Percentiles rank a stretch among this genome's conserved stretches.
These are phyloP conservation scores for Telmatochromis bifrenatus DNA, from an alignment of 2,113 vertebrate genomes.

Conservation along the genomic window DNA sequence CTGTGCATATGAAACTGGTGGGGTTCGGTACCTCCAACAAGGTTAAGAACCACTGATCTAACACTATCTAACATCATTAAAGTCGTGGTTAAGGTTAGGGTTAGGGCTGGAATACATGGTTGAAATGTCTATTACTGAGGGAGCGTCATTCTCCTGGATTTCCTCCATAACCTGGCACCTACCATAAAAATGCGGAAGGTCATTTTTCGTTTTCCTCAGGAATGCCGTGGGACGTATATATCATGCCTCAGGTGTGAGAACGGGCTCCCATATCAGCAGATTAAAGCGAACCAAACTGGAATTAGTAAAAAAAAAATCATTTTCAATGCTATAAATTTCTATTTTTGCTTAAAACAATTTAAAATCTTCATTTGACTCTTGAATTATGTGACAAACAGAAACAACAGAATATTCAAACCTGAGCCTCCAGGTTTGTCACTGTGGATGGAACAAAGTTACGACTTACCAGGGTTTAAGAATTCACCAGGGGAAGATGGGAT, in stretches of 20 bases:
- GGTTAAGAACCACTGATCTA: neutral
- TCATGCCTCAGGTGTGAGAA: neutral
- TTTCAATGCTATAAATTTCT: neutral
- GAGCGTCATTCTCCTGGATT: neutral
- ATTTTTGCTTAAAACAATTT: neutral
- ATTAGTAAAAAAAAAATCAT: neutral
- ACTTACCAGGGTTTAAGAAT: neutral
- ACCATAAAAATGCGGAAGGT: fast-evolving
- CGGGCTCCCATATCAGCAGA: neutral
- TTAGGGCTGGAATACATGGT: neutral
- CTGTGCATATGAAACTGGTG: too few species aligned
- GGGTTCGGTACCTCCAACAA: too few species aligned
- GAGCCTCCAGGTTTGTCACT: slow-evolving; percentile 8
- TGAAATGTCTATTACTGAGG: neutral
- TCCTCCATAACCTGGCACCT: neutral
- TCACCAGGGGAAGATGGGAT: slow-evolving; percentile 36
- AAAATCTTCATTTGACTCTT: neutral
- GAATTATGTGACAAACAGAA: neutral
- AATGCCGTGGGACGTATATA: neutral
- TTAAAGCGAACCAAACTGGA: fast-evolving
- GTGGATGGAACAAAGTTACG: slow-evolving; percentile 20
- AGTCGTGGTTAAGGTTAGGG: fast-evolving
- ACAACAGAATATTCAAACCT: neutral
- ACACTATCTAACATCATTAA: neutral
- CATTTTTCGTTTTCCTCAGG: neutral